These are phyloP conservation scores for Poicephalus gulielmi DNA, from an alignment of 2,113 vertebrate species.

Conservation along the genomic window DNA sequence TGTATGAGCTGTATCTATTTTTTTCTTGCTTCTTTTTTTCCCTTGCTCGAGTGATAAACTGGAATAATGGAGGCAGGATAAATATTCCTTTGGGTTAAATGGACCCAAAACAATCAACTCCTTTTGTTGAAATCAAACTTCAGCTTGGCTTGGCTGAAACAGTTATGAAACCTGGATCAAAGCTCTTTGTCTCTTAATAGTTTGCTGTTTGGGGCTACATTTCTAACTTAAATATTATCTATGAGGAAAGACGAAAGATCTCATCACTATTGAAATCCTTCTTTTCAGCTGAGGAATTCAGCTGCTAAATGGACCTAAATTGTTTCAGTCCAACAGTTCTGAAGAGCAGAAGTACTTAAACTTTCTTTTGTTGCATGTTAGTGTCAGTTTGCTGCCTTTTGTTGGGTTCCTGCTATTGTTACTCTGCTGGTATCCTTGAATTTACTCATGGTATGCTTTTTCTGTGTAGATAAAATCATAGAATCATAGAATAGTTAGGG, in stretches of 20 bases:
- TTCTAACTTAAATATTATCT: background rate
- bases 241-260: background rate
- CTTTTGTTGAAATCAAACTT: background rate
- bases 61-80: background rate
- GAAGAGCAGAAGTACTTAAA: background rate
- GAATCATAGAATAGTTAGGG: too few relatives aligned
- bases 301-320: background rate
- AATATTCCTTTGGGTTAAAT: background rate
- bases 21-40: background rate
- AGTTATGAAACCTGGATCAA: background rate
- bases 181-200: background rate
- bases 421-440: background rate
- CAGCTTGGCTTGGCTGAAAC: background rate
- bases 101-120: background rate
- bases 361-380: background rate
- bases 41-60: background rate
- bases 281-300: background rate
- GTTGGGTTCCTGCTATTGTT: background rate
- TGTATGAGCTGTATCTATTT: background rate
- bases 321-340: background rate
- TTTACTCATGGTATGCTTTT: background rate
- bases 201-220: background rate
- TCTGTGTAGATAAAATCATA: background rate
- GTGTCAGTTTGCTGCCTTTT: background rate
- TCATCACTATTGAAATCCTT: background rate